Evolutionary conservation across 2,113 vertebrate genomes (phyloP), one percentile per base, ranked within the genome.

Genomic region (Sylvietta virens): DNA sequence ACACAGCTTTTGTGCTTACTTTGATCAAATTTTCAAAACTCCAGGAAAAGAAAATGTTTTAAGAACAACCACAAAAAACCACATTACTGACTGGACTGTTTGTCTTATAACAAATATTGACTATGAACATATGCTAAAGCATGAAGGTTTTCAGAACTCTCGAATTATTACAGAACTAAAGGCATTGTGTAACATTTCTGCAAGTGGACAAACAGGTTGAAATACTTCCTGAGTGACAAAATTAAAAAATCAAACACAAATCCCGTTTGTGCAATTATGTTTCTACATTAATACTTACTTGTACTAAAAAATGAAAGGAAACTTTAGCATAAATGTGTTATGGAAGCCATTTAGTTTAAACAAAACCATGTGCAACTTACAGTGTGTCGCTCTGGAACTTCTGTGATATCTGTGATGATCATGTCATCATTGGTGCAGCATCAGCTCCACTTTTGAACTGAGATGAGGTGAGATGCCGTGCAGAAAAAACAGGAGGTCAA

Each of bases 401-500:
- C 39, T n/a, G 23, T 44, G 88, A 71, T 39, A 27, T 42, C 26
- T 66, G n/a, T n/a, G n/a, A n/a, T n/a, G n/a, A n/a, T 18, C 27
- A 7, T 0, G 1, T 15, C 57, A 50, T 20, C n/a, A 27, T 0
- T 0, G 0, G 50, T 19, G 35, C 7, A 2, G 42, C 3, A 6
- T 23, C 26, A 85, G 51, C 35, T 90, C 40, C 37, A 12, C n/a
- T 74, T 81, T 23, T 45, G 28, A 74, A 50, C 31, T 33, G 26
- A 53, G 11, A 22, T 18, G 21, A 45, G 19, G 19, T 14, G 39
- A 80, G 33, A 70, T 13, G 26, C 30, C 7, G 3, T 3, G 44
- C 39, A 80, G 62, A 86, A 92, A 85, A 58, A 15, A 0, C 22
- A 57, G 35, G 11, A 45, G 13, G 14, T 15, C 65, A 47, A 77